Evolutionary conservation across 2,888 invertebrate species (phyloP), one percentile per base, ranked within the genome.

Genomic region (Bibio marci): DNA sequence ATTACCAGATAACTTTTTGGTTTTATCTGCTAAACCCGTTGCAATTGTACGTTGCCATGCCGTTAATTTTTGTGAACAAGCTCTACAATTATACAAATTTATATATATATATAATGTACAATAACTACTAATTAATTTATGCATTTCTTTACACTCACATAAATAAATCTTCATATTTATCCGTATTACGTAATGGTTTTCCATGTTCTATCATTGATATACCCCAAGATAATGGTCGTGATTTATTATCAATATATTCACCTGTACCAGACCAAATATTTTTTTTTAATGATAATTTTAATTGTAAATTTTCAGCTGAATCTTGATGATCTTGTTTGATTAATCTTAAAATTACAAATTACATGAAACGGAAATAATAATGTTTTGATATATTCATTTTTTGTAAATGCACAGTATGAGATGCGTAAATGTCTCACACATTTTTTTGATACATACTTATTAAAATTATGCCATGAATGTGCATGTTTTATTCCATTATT

Each of bases 251-350:
- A 11, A 37, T 32, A 6, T 35, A 41, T 4, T 34, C 38, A 5
- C 56, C 12, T 49, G 60, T 50, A 5, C 35, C 41, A 3, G 56
- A 12, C 83, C 83, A 83, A 35, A 82, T 67, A 58, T 77, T 77
- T 54, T 74, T 77, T 52, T 75, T 77, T 22, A 82, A 53, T 1
- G 76, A 68, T 6, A 82, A 56, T 54, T 77, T 79, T 7, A 78
- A 69, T 58, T 79, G 76, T 14, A 58, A 42, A 18, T 54, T 57
- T 13, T 58, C 65, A 35, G 48, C 34, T 7, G 39, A 41, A 26
- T 46, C 41, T 19, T 38, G 22, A 35, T 40, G 33, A 32, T 40
- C 12, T 28, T 30, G 25, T 30, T 33, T 27, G 30, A 38, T 34
- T 19, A 26, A 18, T 4, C 17, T 34, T 34, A 3, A n/a, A n/a